A percentile compares a stretch with the other conserved stretches of the same genome.
These are phyloP conservation scores for Toxonevra muliebris DNA, from an alignment of 2,888 invertebrate genomes.

Conservation along the genomic window DNA sequence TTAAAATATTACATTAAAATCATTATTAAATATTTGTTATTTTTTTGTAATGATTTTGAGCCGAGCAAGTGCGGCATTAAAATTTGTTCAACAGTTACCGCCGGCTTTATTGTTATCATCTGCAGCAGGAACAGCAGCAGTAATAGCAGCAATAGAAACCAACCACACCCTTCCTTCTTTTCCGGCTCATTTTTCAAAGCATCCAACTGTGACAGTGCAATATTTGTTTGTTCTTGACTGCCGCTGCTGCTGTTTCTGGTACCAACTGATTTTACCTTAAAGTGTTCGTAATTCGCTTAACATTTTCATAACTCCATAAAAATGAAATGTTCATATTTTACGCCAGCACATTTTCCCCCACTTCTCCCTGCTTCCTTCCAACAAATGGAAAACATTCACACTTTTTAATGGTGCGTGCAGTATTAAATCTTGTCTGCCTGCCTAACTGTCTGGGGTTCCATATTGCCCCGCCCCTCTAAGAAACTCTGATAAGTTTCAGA, in stretches of 20 bases:
- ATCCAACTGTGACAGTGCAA: constrained; percentile 1
- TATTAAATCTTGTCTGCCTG: background rate
- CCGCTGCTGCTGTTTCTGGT: background rate
- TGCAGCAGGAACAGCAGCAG: too few species aligned
- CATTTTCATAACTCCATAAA: background rate
- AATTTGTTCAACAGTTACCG: background rate
- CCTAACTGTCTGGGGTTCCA: background rate
- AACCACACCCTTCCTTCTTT: background rate
- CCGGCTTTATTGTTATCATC: too few species aligned
- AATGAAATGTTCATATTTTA: background rate
- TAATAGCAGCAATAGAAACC: too few species aligned
- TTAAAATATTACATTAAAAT: too few species aligned
- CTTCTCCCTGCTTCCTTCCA: background rate
- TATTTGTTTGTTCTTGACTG: background rate
- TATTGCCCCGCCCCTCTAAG: background rate
- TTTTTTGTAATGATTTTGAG: background rate
- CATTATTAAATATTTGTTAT: background rate
- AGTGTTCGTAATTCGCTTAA: background rate
- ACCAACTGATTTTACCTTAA: background rate
- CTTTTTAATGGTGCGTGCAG: constrained; percentile 3
- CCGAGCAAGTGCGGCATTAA: background rate
- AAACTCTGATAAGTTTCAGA: background rate
- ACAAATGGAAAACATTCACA: background rate
- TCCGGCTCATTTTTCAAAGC: constrained; percentile 10
- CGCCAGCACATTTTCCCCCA: background rate